Evolutionary conservation across 2,888 invertebrate genomes (phyloP), one percentile per base, ranked within the genome.

Genomic region (Leptogaster cylindrica): DNA sequence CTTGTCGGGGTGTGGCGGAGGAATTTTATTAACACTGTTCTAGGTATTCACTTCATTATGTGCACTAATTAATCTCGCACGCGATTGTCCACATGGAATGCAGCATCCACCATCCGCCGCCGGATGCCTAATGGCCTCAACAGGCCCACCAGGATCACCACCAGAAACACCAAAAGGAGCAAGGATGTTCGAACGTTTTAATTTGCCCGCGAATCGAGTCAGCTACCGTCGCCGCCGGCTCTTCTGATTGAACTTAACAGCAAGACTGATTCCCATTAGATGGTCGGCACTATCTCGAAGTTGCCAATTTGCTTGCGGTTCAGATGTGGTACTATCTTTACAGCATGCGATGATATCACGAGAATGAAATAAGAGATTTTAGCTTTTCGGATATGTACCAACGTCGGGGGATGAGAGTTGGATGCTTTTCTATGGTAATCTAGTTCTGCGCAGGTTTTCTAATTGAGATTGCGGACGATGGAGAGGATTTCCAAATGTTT

Each of bases 1-100:
- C 52, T 52, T 52, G 31, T 39, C 58, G 41, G 58, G 58, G 58
- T 58, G 58, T 58, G 58, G 58, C n/a, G n/a, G n/a, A n/a, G n/a
- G n/a, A n/a, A n/a, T n/a, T n/a, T n/a, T n/a, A n/a, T n/a, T n/a
- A n/a, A 8, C 39, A 39, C 58, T 25, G 6, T 50, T 50, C 12
- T 58, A 39, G 16, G 10, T 44, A 44, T 18, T 44, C 20, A 18
- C n/a, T 12, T 18, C 6, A 18, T 20, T 46, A 6, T 20, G n/a
- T 5, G 6, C n/a, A 18, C 4, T 46, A 6, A 46, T 10, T 36
- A 36, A 36, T n/a, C n/a, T n/a, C 14, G 12, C n/a, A 36, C n/a
- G 12, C 7, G 12, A n/a, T 36, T 36, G 4, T 12, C 4, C 1
- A 36, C 36, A 10, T n/a, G 1, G n/a, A n/a, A n/a, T n/a, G n/a